These are phyloP conservation scores for Mungos mungo DNA, from an alignment of 2,113 vertebrate genomes.

Conservation along the genomic window DNA sequence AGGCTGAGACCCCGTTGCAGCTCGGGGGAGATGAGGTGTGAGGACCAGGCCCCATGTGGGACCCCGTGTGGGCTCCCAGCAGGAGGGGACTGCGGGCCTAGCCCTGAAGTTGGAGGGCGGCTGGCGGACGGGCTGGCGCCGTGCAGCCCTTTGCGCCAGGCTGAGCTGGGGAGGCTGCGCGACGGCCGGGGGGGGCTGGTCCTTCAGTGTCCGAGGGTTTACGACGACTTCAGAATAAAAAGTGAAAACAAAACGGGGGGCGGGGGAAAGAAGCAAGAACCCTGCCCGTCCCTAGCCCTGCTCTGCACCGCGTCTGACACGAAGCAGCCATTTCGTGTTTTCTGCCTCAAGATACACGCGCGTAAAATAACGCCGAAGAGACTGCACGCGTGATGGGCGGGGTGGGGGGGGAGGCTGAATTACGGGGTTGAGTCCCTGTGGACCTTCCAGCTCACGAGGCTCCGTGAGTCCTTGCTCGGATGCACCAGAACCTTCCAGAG, in stretches of 20 bases:
- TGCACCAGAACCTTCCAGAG: not conserved
- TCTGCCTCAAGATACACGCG: fast-evolving
- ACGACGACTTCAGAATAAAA: not conserved
- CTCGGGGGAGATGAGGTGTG: not conserved
- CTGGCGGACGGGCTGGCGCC: not conserved
- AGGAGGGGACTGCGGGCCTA: not conserved
- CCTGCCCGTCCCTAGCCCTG: not conserved
- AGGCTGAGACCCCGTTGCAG: not conserved
- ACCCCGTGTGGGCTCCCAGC: not conserved
- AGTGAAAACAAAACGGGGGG: not conserved
- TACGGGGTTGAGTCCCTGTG: not conserved
- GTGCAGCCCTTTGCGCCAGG: not conserved
- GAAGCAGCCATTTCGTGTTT: not conserved
- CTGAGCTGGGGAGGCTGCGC: fast-evolving
- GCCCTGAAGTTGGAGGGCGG: not conserved
- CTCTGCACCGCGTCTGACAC: not conserved
- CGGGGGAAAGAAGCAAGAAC: not conserved
- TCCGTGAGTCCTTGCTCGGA: not conserved
- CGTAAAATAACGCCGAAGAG: not conserved
- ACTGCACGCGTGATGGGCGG: fast-evolving
- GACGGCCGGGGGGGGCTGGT: not conserved
- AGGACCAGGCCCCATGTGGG: too few relatives aligned
- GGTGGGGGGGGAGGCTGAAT: not conserved
- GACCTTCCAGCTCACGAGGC: not conserved
- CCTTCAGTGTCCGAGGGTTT: not conserved